Evolutionary conservation across 2,888 invertebrate species (phyloP).

Genomic region (Allacma fusca): DNA sequence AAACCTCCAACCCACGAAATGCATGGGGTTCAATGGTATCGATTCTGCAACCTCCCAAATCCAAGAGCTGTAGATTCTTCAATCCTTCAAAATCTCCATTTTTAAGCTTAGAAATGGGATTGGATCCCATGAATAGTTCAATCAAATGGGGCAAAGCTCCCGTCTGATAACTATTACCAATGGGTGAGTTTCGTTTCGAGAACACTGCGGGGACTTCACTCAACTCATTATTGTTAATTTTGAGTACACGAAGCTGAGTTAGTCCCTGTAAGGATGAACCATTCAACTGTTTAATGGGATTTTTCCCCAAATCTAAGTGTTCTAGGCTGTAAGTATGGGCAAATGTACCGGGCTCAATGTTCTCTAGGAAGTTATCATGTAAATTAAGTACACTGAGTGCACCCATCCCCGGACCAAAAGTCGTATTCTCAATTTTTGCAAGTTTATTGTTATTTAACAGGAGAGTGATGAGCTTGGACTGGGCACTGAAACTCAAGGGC

Average conservation of each 20-base stretch:
- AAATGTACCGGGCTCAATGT: conserved; percentile 78
- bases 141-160: conserved; percentile 78
- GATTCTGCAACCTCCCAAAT: conserved; percentile 81
- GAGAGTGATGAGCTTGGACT: conserved; percentile 81
- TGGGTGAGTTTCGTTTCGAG: conserved; percentile 44
- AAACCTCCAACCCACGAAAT: conserved; percentile 70
- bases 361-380: conserved; percentile 82
- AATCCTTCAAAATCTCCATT: conserved; percentile 82
- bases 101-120: conserved; percentile 78
- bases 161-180: conserved; percentile 32
- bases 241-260: conserved; percentile 78
- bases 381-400: conserved; percentile 82
- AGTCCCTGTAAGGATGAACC: conserved; percentile 79
- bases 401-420: conserved; percentile 72
- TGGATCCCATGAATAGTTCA: conserved; percentile 83
- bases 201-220: conserved; percentile 72
- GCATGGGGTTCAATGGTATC: conserved; percentile 80
- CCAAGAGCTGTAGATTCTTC: conserved; percentile 77
- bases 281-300: conserved; percentile 82
- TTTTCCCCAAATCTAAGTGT: conserved; percentile 82
- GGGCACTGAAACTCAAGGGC: conserved; percentile 78
- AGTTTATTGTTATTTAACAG: conserved; percentile 86
- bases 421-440: conserved; percentile 79
- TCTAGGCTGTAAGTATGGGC: conserved; percentile 78
- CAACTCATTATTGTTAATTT: conserved; percentile 84